phyloP scores from a whole-genome alignment of 2,797 vertebrate species.

The Tenualosa ilisha region DNA sequence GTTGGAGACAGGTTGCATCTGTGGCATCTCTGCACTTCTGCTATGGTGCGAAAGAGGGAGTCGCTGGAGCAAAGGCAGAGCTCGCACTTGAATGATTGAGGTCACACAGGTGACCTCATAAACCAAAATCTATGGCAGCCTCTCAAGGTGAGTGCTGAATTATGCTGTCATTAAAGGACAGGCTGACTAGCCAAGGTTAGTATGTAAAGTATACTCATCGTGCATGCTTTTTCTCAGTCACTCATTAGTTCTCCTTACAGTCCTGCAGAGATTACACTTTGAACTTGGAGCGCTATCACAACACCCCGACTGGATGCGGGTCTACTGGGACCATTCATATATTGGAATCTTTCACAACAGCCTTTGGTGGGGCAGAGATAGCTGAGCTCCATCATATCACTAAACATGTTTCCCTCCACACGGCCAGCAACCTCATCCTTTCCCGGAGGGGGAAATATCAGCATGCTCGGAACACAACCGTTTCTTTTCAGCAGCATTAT shows the following conservation, averaged over 20 bases:
- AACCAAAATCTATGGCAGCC: conserved; percentile 82
- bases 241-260: conserved; percentile 78
- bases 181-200: conserved; percentile 81
- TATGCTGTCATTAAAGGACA: conserved; percentile 86
- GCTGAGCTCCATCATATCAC: conserved; percentile 3
- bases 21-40: conserved; percentile 49
- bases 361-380: conserved; percentile 44
- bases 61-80: conserved; percentile 77
- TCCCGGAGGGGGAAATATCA: conserved; percentile 17
- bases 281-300: conserved; percentile 73
- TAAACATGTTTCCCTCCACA: conserved; percentile 8
- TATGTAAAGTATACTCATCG: conserved; percentile 84
- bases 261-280: conserved; percentile 78
- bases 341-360: conserved; percentile 60
- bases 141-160: conserved; percentile 85
- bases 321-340: conserved; percentile 71
- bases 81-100: conserved; percentile 84
- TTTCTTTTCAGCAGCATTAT: neutral
- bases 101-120: conserved; percentile 82
- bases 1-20: neutral
- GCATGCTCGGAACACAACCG: neutral
- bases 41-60: conserved; percentile 55
- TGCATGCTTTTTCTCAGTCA: conserved; percentile 71
- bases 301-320: conserved; percentile 67
- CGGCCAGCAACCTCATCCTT: neutral